A percentile compares a stretch with the other conserved stretches of the same genome.
Evolutionary conservation across 1,140 invertebrate genomes (phyloP).

Genomic region (Harlomillsia oculata): DNA sequence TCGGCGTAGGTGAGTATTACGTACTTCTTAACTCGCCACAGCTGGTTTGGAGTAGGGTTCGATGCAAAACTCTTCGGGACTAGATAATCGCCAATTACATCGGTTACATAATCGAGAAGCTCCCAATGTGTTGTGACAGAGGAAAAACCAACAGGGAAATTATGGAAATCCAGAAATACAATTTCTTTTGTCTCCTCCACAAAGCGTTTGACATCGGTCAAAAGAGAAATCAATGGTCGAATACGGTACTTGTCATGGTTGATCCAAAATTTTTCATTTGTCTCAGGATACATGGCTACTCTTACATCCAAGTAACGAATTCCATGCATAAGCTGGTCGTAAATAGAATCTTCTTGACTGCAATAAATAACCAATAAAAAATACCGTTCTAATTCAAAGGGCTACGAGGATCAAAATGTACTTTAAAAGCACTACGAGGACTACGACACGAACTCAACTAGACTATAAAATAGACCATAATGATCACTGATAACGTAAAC

Average conservation of each 20-base stretch:
- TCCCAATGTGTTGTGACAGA: slow-evolving; percentile 10
- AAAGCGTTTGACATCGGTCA: slow-evolving; percentile 54
- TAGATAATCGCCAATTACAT: slow-evolving; percentile 16
- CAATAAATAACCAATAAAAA: too few species aligned
- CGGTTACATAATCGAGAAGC: slow-evolving; percentile 18
- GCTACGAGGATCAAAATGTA: too few species aligned
- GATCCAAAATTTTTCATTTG: slow-evolving; percentile 51
- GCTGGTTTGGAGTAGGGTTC: slow-evolving; percentile 18
- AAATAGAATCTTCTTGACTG: slow-evolving; percentile 49
- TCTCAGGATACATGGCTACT: slow-evolving; percentile 45
- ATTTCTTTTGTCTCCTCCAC: slow-evolving; percentile 53
- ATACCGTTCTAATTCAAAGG: too few species aligned
- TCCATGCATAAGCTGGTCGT: slow-evolving; percentile 49
- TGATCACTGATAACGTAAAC: slow-evolving; percentile 38
- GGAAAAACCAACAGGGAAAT: slow-evolving; percentile 44
- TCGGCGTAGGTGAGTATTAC: slow-evolving; percentile 35
- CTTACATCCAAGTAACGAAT: slow-evolving; percentile 53
- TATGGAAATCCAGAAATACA: slow-evolving; percentile 53
- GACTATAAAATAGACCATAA: slow-evolving; percentile 43
- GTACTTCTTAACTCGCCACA: slow-evolving; percentile 28
- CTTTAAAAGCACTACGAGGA: too few species aligned
- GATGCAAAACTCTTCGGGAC: slow-evolving; percentile 16
- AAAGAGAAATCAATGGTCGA: slow-evolving; percentile 50
- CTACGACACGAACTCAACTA: slow-evolving; percentile 39
- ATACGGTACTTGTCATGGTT: slow-evolving; percentile 60